Percentiles rank a stretch among this genome's conserved stretches.
These are phyloP conservation scores for Epirrhoe tristata DNA, from an alignment of 2,888 invertebrate species.

Conservation along the genomic window DNA sequence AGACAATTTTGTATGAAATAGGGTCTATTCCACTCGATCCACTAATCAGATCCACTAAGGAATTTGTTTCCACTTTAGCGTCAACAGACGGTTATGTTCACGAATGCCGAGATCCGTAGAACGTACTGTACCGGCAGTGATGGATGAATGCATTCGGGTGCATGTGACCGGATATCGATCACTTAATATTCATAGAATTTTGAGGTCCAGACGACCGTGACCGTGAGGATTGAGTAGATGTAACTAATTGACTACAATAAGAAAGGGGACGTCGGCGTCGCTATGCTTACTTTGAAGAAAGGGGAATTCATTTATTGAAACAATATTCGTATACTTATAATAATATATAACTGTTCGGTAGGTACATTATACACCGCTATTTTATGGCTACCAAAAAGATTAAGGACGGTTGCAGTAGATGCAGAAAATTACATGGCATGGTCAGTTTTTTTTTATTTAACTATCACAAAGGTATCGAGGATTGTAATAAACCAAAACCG, in stretches of 20 bases:
- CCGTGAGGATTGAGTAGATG: slow-evolving; percentile 13
- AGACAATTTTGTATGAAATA: too few species aligned
- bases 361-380: not conserved
- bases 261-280: slow-evolving; percentile 3
- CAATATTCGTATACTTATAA: not conserved
- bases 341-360: not conserved
- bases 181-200: slow-evolving; percentile 62
- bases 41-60: too few species aligned
- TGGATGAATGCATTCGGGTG: slow-evolving; percentile 51
- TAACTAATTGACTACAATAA: slow-evolving; percentile 35
- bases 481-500: too few species aligned
- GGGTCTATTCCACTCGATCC: too few species aligned
- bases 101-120: too few species aligned
- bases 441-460: too few species aligned
- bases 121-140: slow-evolving; percentile 42
- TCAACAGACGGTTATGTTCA: too few species aligned
- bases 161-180: slow-evolving; percentile 53
- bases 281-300: not conserved
- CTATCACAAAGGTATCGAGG: too few species aligned
- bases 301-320: not conserved
- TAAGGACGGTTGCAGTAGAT: too few species aligned
- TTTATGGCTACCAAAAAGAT: too few species aligned
- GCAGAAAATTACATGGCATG: too few species aligned
- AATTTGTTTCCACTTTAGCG: too few species aligned
- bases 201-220: slow-evolving; percentile 16